Evolutionary conservation across 2,797 vertebrate genomes (phyloP).

Genomic region (Liasis olivaceus): DNA sequence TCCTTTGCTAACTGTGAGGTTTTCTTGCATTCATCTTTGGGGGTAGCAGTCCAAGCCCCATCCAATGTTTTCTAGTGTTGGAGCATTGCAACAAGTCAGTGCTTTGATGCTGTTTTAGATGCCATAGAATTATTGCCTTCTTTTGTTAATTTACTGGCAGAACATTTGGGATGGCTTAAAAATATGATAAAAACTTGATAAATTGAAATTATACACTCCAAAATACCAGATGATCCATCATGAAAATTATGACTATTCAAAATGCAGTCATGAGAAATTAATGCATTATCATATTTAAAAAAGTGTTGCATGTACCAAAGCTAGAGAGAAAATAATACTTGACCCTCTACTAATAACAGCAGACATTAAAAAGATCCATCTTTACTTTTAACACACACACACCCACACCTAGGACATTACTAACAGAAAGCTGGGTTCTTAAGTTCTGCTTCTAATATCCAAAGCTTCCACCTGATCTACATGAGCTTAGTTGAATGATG

Average conservation of each 20-base stretch:
- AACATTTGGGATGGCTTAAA: not conserved
- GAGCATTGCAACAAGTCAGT: not conserved
- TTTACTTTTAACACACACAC: not conserved
- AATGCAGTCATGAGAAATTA: not conserved
- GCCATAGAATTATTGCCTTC: not conserved
- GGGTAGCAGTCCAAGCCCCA: not conserved
- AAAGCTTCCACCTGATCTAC: not conserved
- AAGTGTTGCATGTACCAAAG: not conserved
- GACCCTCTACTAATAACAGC: not conserved
- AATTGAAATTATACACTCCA: not conserved
- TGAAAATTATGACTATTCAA: not conserved
- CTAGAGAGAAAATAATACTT: not conserved
- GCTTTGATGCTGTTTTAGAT: not conserved
- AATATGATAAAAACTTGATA: not conserved
- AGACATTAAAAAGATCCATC: not conserved
- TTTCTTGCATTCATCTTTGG: not conserved
- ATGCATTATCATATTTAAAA: not conserved
- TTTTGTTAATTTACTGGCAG: not conserved
- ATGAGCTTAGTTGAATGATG: rapidly evolving
- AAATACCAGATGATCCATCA: not conserved
- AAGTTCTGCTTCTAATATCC: conserved; percentile 18
- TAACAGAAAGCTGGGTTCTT: not conserved
- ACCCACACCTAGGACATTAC: not conserved
- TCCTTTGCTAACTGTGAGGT: not conserved
- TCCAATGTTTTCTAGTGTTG: not conserved